Conservation (phyloP, 2,888 invertebrate genomes). For the Auanema freiburgensis region DNA sequence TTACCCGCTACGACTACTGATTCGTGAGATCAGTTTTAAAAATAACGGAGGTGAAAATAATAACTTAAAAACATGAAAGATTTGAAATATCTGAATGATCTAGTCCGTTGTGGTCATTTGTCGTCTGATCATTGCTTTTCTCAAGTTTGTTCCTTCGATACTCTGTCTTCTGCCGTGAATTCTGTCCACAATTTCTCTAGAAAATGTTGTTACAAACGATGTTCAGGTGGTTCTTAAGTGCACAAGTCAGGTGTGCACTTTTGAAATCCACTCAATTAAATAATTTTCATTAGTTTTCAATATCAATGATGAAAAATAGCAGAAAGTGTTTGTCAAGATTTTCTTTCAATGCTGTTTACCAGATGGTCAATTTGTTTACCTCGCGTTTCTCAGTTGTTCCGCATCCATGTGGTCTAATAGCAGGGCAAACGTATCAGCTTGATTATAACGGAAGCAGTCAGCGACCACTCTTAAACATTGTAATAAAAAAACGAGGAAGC, state of each 20-base stretch:
- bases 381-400: conserved; percentile 32
- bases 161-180: conserved; percentile 38
- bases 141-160: conserved; percentile 22
- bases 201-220: not conserved
- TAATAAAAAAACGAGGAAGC: not conserved
- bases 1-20: no score
- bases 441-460: conserved; percentile 45
- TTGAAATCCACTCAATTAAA: not conserved
- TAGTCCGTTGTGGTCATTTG: conserved; percentile 26
- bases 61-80: not conserved
- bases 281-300: not conserved
- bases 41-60: not conserved
- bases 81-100: not conserved
- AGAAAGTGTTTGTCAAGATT: not conserved
- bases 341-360: not conserved
- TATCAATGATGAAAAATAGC: not conserved
- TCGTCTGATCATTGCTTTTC: conserved; percentile 28
- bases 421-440: conserved; percentile 33
- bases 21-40: no score
- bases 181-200: conserved; percentile 37
- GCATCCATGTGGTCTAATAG: conserved; percentile 32
- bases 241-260: no score
- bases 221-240: no score
- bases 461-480: conserved; percentile 35
- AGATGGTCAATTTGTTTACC: conserved; percentile 16